These are phyloP conservation scores for Lophius americanus DNA, from an alignment of 2,797 vertebrate genomes.

Conservation along the genomic window DNA sequence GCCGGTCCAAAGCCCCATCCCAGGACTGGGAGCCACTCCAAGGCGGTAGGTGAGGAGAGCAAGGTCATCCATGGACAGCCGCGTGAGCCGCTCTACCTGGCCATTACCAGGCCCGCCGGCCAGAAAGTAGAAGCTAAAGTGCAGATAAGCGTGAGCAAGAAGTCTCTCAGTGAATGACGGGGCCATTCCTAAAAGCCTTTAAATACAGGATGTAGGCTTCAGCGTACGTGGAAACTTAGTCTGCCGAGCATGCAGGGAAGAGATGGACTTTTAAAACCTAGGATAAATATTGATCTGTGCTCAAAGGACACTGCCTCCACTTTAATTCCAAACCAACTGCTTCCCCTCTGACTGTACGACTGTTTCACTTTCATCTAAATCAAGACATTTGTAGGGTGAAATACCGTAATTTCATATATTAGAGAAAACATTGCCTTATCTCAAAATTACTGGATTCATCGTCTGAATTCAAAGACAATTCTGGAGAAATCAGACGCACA, in stretches of 20 bases:
- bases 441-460: too few species aligned
- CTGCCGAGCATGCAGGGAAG: conserved; percentile 60
- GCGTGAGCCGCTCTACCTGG: conserved; percentile 78
- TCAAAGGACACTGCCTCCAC: conserved; percentile 35
- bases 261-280: conserved; percentile 61
- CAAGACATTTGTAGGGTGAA: too few species aligned
- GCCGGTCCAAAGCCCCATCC: conserved; percentile 84
- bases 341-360: too few species aligned
- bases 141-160: conserved; percentile 73
- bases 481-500: too few species aligned
- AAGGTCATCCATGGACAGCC: conserved; percentile 87
- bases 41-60: conserved; percentile 85
- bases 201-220: conserved; percentile 82
- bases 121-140: conserved; percentile 75
- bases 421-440: too few species aligned
- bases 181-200: conserved; percentile 81
- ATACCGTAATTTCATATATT: too few species aligned
- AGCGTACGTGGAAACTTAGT: conserved; percentile 60
- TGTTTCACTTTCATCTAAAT: too few species aligned
- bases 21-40: conserved; percentile 87
- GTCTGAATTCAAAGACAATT: too few species aligned
- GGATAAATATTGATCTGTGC: conserved; percentile 51
- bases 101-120: conserved; percentile 64
- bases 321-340: too few species aligned
- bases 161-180: conserved; percentile 77